Conservation (phyloP, 2,888 invertebrate genomes). For the Drosophila multiciliata region DNA sequence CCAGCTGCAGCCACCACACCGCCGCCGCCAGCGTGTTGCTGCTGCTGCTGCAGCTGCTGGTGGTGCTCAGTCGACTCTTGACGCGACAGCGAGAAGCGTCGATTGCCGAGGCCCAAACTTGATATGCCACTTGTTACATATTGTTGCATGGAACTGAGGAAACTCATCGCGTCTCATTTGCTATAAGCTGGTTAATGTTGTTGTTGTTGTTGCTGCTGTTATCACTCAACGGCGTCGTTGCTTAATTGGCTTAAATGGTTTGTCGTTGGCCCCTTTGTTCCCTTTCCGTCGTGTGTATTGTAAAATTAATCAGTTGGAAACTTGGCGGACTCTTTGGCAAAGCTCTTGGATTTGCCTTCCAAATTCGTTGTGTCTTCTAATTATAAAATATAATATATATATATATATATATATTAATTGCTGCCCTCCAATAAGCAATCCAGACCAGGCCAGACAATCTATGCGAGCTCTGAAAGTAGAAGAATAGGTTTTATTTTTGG, state of each 20-base stretch:
- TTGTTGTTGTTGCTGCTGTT: slow-evolving; percentile 14
- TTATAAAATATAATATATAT: slow-evolving; percentile 66
- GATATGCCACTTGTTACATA: slow-evolving; percentile 95
- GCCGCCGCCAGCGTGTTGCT: slow-evolving; percentile 53
- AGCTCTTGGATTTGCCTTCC: slow-evolving; percentile 57
- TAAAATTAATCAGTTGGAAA: slow-evolving; percentile 77
- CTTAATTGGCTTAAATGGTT: slow-evolving; percentile 59
- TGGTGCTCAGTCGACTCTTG: slow-evolving; percentile 87
- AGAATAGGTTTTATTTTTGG: slow-evolving; percentile 27
- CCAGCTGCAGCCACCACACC: slow-evolving; percentile 29
- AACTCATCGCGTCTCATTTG: slow-evolving; percentile 89
- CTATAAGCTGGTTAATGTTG: slow-evolving; percentile 21
- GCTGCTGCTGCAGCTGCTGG: slow-evolving; percentile 1
- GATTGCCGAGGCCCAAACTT: slow-evolving; percentile 91
- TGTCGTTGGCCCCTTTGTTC: slow-evolving; percentile 28
- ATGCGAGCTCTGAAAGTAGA: slow-evolving; percentile 59
- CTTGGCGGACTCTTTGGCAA: slow-evolving; percentile 42
- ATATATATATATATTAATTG: too few species aligned
- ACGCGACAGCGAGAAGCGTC: slow-evolving; percentile 89
- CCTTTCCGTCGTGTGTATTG: slow-evolving; percentile 39
- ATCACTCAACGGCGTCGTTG: slow-evolving; percentile 16
- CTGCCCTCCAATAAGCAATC: slow-evolving; percentile 9
- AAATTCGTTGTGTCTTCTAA: slow-evolving; percentile 65
- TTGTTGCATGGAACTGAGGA: slow-evolving; percentile 93
- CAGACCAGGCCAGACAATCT: slow-evolving; percentile 18